Conservation (phyloP, 2,888 invertebrate genomes). For the Megaustenia siamemsis region DNA sequence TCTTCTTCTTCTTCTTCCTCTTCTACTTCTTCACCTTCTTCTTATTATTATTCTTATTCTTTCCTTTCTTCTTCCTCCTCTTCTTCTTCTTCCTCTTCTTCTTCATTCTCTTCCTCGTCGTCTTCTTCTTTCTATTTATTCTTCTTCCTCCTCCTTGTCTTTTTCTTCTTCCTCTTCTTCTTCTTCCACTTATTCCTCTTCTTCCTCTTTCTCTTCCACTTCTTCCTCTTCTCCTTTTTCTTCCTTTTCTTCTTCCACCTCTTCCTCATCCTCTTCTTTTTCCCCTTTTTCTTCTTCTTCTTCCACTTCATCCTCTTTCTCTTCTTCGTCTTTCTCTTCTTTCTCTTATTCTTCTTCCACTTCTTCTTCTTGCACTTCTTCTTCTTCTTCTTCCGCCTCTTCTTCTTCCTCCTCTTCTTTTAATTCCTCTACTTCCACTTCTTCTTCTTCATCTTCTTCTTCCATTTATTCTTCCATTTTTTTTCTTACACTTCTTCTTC, state of each 20-base stretch:
- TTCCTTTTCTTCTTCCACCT: slow-evolving; percentile 22
- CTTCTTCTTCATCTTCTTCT: not conserved
- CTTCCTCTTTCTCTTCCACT: slow-evolving; percentile 21
- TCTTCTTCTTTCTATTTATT: not conserved
- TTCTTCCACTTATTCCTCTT: not conserved
- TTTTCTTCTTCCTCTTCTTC: not conserved
- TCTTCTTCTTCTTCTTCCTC: too few species aligned
- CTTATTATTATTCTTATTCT: not conserved
- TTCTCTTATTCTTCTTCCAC: slow-evolving; percentile 6
- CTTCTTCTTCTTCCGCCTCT: not conserved
- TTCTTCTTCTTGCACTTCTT: not conserved
- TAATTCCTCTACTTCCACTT: not conserved
- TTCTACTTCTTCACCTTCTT: too few species aligned
- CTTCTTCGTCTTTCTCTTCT: slow-evolving; percentile 4
- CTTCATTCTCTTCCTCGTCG: too few species aligned
- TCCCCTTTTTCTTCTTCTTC: slow-evolving; percentile 14
- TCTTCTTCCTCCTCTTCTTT: not conserved
- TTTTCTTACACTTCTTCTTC: not conserved
- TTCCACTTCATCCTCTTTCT: not conserved
- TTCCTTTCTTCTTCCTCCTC: not conserved
- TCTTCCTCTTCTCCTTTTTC: slow-evolving; percentile 23
- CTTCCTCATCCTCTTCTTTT: slow-evolving; percentile 19
- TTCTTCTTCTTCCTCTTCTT: slow-evolving; percentile 4
- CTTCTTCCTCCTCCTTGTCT: not conserved
- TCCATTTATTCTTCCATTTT: not conserved